These are phyloP conservation scores for Astur gentilis DNA, from an alignment of 2,113 vertebrate species.

Conservation along the genomic window DNA sequence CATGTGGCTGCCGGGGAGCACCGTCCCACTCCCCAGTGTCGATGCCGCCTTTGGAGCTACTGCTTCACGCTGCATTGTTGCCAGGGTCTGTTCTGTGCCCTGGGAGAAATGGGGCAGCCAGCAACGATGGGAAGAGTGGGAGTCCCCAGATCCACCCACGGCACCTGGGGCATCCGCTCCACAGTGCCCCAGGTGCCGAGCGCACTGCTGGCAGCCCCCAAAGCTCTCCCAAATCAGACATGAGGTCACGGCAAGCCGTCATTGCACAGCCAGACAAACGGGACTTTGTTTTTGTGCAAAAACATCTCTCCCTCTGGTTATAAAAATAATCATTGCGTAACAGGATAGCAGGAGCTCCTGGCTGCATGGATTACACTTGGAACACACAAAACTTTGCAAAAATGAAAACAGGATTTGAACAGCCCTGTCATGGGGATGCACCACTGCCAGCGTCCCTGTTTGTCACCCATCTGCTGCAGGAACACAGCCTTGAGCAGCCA, in stretches of 20 bases:
- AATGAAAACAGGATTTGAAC: background rate
- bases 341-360: background rate
- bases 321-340: constrained; percentile 37
- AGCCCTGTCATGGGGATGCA: background rate
- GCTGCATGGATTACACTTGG: background rate
- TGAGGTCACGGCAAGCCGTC: background rate
- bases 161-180: background rate
- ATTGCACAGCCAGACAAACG: background rate
- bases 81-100: background rate
- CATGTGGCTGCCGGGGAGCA: background rate
- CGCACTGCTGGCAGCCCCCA: background rate
- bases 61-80: background rate
- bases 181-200: background rate
- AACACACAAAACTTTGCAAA: background rate
- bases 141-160: background rate
- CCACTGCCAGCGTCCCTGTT: background rate
- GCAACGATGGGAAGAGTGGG: background rate
- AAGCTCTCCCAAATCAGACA: background rate
- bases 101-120: background rate
- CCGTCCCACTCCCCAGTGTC: fast-evolving
- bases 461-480: background rate
- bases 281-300: constrained; percentile 4
- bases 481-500: background rate
- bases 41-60: background rate
- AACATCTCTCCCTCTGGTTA: background rate